Evolutionary conservation across 2,113 vertebrate species (phyloP).

Genomic region (Pristiophorus japonicus): DNA sequence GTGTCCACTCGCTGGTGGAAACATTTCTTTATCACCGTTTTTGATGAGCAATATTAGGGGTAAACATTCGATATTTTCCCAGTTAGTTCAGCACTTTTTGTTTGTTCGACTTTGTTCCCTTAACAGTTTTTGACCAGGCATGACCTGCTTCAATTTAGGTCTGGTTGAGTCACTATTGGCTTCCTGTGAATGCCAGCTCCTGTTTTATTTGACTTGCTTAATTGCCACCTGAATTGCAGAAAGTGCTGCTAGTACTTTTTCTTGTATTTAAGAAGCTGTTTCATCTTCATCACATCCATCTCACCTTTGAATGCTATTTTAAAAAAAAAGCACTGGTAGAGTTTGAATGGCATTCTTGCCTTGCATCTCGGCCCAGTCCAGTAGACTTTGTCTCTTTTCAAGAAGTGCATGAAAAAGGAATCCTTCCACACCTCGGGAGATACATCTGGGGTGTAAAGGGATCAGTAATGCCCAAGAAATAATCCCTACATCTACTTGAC

Average conservation of each 20-base stretch:
- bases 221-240: neutral
- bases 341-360: neutral
- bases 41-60: neutral
- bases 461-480: neutral
- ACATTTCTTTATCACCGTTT: neutral
- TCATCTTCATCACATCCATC: neutral
- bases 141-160: neutral
- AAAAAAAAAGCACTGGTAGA: neutral
- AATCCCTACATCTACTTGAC: neutral
- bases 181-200: neutral
- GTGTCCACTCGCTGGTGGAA: neutral
- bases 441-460: neutral
- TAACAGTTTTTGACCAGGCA: neutral
- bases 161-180: neutral
- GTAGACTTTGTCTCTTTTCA: neutral
- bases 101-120: neutral
- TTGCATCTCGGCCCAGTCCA: neutral
- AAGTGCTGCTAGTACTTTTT: neutral
- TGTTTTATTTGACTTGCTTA: neutral
- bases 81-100: neutral
- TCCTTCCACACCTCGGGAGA: neutral
- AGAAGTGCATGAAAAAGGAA: neutral
- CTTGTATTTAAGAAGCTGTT: neutral
- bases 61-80: neutral
- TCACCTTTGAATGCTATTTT: neutral